Percentiles rank a stretch among this genome's conserved stretches.
Conservation (phyloP, 2,888 invertebrate species). For the Frankliniella intonsa region DNA sequence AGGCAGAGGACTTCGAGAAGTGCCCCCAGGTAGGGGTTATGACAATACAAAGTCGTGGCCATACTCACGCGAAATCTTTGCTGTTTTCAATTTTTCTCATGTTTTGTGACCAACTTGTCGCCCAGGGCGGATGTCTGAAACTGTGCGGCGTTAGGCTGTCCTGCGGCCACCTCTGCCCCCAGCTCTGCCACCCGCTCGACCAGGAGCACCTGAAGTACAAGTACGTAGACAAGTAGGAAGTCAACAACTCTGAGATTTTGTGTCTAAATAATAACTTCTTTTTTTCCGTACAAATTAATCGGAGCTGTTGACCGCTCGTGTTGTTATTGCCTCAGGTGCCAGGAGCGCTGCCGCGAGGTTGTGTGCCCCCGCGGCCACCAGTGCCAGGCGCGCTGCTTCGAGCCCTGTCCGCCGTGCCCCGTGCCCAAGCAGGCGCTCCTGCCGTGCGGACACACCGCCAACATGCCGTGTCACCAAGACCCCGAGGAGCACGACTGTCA, state of each 20-base stretch:
- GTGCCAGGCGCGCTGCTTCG: neutral
- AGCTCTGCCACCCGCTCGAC: constrained; percentile 58
- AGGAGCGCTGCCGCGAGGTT: neutral
- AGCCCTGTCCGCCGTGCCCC: neutral
- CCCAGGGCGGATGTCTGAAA: constrained; percentile 59
- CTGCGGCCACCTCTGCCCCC: constrained; percentile 61
- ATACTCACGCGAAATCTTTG: no score
- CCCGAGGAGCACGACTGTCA: neutral
- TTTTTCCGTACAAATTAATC: no score
- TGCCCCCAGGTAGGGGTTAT: neutral
- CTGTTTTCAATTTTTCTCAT: no score
- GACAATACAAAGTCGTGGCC: no score
- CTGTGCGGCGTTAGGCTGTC: constrained; percentile 51
- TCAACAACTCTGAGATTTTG: no score
- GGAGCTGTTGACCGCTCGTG: no score
- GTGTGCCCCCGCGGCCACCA: neutral
- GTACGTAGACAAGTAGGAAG: constrained; percentile 36
- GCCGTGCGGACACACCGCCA: neutral
- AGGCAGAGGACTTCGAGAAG: neutral
- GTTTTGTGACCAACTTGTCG: no score
- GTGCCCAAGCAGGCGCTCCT: neutral
- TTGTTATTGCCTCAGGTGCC: constrained; percentile 28
- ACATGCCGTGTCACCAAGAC: neutral
- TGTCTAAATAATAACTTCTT: no score
- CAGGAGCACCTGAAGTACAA: constrained; percentile 48